Evolutionary conservation across 2,888 invertebrate genomes (phyloP).

Genomic region (Chrysolina americana): DNA sequence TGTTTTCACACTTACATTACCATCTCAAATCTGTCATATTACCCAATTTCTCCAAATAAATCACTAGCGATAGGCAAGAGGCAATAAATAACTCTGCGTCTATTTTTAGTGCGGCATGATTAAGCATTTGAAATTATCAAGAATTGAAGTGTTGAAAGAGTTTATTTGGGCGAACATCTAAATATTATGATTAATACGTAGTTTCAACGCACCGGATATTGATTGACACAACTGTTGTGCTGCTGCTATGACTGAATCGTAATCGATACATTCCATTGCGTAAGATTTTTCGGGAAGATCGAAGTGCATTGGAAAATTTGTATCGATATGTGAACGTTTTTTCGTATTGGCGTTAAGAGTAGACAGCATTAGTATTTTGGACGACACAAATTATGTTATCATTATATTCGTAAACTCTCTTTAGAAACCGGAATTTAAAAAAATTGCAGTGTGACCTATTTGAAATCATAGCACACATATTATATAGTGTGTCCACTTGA

Average conservation of each 20-base stretch:
- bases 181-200: conserved; percentile 66
- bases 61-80: conserved; percentile 31
- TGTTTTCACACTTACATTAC: not conserved
- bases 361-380: no score
- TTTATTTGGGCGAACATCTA: conserved; percentile 61
- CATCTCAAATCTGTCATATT: conserved; percentile 14
- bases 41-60: conserved; percentile 17
- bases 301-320: not conserved
- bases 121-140: conserved; percentile 61
- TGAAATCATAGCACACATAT: no score
- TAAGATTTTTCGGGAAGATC: not conserved
- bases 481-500: no score
- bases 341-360: no score
- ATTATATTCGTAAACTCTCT: no score
- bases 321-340: not conserved
- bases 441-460: no score
- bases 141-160: conserved; percentile 62
- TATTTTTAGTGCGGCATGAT: conserved; percentile 57
- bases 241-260: not conserved
- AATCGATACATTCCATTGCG: not conserved
- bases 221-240: conserved; percentile 40
- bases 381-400: no score
- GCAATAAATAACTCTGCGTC: conserved; percentile 55
- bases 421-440: no score
- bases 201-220: conserved; percentile 41